Conservation (phyloP, 2,888 invertebrate species). For the Pollenia labialis region DNA sequence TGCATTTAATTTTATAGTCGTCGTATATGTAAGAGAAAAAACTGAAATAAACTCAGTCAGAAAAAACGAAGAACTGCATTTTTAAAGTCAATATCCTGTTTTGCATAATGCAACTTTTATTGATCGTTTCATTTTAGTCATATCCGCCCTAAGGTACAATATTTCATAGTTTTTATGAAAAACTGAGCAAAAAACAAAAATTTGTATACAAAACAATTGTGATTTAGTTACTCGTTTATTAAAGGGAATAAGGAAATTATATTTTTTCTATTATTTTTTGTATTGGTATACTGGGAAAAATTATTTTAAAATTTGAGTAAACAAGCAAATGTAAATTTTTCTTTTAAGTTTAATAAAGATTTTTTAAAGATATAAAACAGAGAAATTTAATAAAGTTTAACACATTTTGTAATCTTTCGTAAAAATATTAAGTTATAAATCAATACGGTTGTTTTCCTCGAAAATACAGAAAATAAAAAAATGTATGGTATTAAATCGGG, state of each 20-base stretch:
- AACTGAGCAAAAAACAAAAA: background rate
- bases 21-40: constrained; percentile 26
- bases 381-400: no score
- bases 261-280: constrained; percentile 3
- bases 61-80: constrained; percentile 8
- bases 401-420: no score
- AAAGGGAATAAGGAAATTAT: constrained; percentile 18
- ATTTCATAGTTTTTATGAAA: constrained; percentile 34
- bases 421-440: no score
- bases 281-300: background rate
- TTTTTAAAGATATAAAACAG: no score
- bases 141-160: constrained; percentile 68
- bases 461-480: no score
- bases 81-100: constrained; percentile 74
- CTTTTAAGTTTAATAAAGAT: no score
- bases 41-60: constrained; percentile 19
- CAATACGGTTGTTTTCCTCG: no score
- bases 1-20: background rate
- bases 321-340: no score
- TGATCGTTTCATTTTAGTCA: constrained; percentile 74
- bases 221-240: constrained; percentile 44
- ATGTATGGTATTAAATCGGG: no score
- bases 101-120: constrained; percentile 76
- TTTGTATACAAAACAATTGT: constrained; percentile 43
- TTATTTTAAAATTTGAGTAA: background rate